Base-by-base conservation (phyloP, 2,113 vertebrate genomes). In the Seriola aureovittata region DNA sequence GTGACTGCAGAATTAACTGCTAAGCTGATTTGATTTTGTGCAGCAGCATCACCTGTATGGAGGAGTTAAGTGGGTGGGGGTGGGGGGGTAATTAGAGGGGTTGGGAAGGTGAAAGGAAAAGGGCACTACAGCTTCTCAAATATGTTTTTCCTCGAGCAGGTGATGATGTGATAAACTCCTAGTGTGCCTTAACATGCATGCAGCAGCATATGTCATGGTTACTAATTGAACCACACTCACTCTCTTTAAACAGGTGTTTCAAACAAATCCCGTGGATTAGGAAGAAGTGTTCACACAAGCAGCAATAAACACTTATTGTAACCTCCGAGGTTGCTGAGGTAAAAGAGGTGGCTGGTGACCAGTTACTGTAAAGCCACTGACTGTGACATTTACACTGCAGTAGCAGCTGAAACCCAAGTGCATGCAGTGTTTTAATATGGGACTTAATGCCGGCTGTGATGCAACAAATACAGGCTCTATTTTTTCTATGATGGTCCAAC, bases 121-220 rank as follows among this genome's bases (percentile, higher is more conserved):
- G 38, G 7, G 23, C 8, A 44, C 75, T 17, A 32, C 29, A 67
- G 75, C 21, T 14, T 57, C 69, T 64, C 58, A 65, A 60, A 87
- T 76, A n/a, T 62, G 69, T 69, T 78, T 73, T 67, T 75, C 29
- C 63, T 74, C 10, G 42, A 69, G 62, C 29, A 23, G 19, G 16
- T 29, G 66, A 54, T 64, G 60, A 57, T 66, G 75, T 78, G 85
- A 90, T 73, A 64, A 66, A 55, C 3, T 57, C 21, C 3, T 25
- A 63, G 48, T 23, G 25, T 63, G 32, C 44, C 48, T 70, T 7
- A 29, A 40, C 67, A 40, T 66, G 34, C 71, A 74, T 88, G 87
- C 84, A 74, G 85, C 60, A 75, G 81, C 81, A 85, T 85, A 88
- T 90, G 82, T 88, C 71, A 80, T 10, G 65, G 78, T 73, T 78